These are phyloP conservation scores for Acanthosepion lycidas DNA, from an alignment of 2,888 invertebrate species.

Conservation along the genomic window DNA sequence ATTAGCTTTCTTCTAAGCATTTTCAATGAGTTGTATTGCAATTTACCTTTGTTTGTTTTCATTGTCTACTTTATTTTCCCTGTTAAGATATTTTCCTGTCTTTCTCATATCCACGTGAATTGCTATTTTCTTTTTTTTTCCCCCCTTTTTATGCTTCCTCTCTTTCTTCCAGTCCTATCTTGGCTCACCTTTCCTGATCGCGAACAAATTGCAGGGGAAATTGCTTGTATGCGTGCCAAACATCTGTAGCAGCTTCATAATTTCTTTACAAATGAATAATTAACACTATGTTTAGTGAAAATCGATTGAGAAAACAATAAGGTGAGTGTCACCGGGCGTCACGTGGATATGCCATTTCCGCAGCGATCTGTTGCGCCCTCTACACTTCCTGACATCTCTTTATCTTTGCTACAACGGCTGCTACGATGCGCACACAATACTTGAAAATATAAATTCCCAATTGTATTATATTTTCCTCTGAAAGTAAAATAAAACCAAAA, in stretches of 20 bases:
- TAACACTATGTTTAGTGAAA: not conserved
- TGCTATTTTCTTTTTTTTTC: no score
- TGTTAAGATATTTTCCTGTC: not conserved
- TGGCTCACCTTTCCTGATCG: not conserved
- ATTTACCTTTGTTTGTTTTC: no score
- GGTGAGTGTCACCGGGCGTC: slow-evolving; percentile 18
- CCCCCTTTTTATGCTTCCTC: not conserved
- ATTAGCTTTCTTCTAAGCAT: not conserved
- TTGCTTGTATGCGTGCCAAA: slow-evolving; percentile 33
- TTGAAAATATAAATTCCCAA: not conserved
- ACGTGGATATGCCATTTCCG: slow-evolving; percentile 23
- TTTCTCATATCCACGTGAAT: no score
- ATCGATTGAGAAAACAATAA: not conserved
- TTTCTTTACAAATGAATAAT: not conserved
- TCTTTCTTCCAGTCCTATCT: not conserved
- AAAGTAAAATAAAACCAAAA: not conserved
- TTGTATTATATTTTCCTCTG: not conserved
- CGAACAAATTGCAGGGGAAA: slow-evolving; percentile 20
- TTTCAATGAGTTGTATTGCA: not conserved
- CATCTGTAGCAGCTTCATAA: not conserved
- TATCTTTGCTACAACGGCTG: not conserved
- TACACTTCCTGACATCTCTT: not conserved
- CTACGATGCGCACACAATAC: not conserved
- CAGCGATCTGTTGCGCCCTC: not conserved
- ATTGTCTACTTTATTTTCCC: not conserved